Percentiles rank a stretch among this genome's conserved stretches.
Conservation (phyloP, 2,888 invertebrate species). For the Onthophagus sagittarius region DNA sequence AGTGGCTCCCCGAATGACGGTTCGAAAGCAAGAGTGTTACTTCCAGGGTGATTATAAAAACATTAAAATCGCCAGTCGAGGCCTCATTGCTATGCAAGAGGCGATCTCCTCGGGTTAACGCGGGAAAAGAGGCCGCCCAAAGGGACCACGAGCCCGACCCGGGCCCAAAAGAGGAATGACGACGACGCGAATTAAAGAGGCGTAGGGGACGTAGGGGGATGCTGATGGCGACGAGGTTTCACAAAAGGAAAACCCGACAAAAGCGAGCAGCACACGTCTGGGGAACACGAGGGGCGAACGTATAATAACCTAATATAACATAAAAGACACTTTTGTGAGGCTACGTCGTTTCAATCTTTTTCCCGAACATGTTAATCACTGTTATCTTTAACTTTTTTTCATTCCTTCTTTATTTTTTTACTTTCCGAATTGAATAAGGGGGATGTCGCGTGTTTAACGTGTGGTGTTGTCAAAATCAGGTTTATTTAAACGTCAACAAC, state of each 20-base stretch:
- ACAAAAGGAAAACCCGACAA: conserved; percentile 11
- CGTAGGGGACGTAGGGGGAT: background rate
- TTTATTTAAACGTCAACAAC: too few relatives aligned
- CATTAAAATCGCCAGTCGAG: conserved; percentile 46
- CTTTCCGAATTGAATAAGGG: background rate
- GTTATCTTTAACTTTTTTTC: conserved; percentile 10
- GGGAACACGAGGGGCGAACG: conserved; percentile 41
- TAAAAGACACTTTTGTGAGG: conserved; percentile 43
- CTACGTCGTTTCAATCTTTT: conserved; percentile 40
- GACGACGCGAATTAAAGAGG: conserved; percentile 8
- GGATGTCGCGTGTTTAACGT: background rate
- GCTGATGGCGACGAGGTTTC: background rate
- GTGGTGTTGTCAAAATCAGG: background rate
- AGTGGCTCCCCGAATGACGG: conserved; percentile 14
- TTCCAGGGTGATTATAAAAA: conserved; percentile 48
- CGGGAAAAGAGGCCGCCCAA: conserved; percentile 38
- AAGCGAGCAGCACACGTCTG: conserved; percentile 19
- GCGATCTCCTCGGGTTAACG: conserved; percentile 39
- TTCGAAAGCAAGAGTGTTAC: conserved; percentile 43
- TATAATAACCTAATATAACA: conserved; percentile 42
- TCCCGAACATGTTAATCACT: conserved; percentile 24
- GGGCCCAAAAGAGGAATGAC: background rate
- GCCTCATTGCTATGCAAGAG: conserved; percentile 49
- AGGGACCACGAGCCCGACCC: background rate
- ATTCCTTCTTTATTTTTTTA: background rate